Conservation (phyloP, 1,140 invertebrate genomes). For the Drosophila dunni region DNA sequence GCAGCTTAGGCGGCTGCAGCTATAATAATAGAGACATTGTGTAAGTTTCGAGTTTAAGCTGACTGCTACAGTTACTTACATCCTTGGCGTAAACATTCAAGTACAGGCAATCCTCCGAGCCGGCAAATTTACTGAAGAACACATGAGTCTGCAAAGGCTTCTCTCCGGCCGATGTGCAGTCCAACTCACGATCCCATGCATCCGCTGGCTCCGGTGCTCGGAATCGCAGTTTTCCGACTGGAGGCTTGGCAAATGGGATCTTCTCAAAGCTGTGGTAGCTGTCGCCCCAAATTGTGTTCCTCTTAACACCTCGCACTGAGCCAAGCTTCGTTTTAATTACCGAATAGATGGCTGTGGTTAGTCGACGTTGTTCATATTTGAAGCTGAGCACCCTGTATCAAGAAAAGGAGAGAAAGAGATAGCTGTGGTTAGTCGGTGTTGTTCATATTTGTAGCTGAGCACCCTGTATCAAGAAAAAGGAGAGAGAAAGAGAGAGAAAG, state of each 20-base stretch:
- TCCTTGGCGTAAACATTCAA: slow-evolving; percentile 86
- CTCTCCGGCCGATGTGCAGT: slow-evolving; percentile 72
- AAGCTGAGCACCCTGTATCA: slow-evolving; percentile 69
- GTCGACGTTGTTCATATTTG: slow-evolving; percentile 71
- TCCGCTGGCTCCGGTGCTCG: slow-evolving; percentile 85
- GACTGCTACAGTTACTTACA: slow-evolving; percentile 58
- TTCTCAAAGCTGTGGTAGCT: slow-evolving; percentile 86
- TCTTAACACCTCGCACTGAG: slow-evolving; percentile 66
- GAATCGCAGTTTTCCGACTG: slow-evolving; percentile 89
- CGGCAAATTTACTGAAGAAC: slow-evolving; percentile 72
- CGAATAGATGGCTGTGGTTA: slow-evolving; percentile 67
- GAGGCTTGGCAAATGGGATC: slow-evolving; percentile 91
- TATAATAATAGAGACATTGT: slow-evolving; percentile 13
- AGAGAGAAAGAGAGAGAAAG: not conserved
- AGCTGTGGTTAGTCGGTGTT: slow-evolving; percentile 66
- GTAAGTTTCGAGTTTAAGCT: not conserved
- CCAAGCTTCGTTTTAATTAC: slow-evolving; percentile 68
- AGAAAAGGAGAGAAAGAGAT: not conserved
- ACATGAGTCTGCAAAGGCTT: slow-evolving; percentile 81
- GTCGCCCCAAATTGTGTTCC: slow-evolving; percentile 72
- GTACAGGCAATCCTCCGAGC: slow-evolving; percentile 86
- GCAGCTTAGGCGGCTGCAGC: slow-evolving; percentile 60
- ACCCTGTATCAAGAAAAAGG: slow-evolving; percentile 54
- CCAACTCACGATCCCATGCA: slow-evolving; percentile 85
- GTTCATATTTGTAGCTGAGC: slow-evolving; percentile 72